Evolutionary conservation across 2,113 vertebrate genomes (phyloP), one percentile per base, ranked within the genome.

Genomic region (Eubucco bourcierii): DNA sequence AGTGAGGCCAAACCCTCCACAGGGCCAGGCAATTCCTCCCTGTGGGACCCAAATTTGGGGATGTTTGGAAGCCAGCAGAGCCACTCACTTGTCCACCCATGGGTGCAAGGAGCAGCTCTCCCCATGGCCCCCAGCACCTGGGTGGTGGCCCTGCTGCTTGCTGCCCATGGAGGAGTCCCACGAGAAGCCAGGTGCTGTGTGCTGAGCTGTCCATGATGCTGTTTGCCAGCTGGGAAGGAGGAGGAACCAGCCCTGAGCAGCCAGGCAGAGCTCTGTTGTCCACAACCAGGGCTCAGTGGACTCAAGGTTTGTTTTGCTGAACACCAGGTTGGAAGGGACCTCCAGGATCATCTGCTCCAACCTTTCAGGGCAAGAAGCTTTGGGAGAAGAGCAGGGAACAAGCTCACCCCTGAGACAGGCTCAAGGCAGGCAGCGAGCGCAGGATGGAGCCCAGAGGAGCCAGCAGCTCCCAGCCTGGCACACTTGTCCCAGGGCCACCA

Each of bases 151-250:
- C 0, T 55, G 74, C 84, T 77, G 47, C 81, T 84, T 70, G 78
- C 90, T 84, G 81, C 31, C 90, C 87, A 89, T 0, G 15, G 87
- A 91, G 88, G 73, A 92, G 94, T 39, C 66, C 90, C 75, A 93
- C 95, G 90, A 95, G 95, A 97, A 95, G 94, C 75, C 90, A 92
- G 92, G 94, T 12, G 31, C 74, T 93, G 90, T 94, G 93, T 96
- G 96, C 96, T 95, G 89, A 96, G 95, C 84, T 68, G 76, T 53
- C 93, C 66, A 28, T 91, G 94, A 93, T 95, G 89, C 81, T 89
- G 80, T 94, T 95, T 89, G 95, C 84, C 94, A 95, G 87, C 94
- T 96, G 93, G 94, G 90, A 90, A 56, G 58, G 63, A 89, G 92
- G 83, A 95, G 63, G 73, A 53, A 67, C 93, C 87, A 95, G 37